phyloP scores from a whole-genome alignment of 2,888 invertebrate genomes.

The Chaetoderma sp. region DNA sequence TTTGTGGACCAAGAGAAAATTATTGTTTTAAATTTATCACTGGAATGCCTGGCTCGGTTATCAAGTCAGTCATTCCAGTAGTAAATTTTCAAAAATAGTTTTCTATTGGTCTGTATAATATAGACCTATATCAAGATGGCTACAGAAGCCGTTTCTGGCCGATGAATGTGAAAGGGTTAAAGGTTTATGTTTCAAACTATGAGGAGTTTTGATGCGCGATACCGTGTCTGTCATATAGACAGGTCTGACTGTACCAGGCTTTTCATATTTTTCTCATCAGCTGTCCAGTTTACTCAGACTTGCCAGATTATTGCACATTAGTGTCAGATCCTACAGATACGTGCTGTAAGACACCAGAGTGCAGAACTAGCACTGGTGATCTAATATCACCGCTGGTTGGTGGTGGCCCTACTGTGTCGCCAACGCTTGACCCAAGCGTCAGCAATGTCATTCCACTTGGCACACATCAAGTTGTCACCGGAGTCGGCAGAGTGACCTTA shows the following conservation, averaged over 20 bases:
- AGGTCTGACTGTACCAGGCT: neutral
- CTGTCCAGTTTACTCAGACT: conserved; percentile 46
- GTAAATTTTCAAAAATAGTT: too few relatives aligned
- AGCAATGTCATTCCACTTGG: conserved; percentile 48
- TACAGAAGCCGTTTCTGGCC: too few relatives aligned
- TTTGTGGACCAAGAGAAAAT: too few relatives aligned
- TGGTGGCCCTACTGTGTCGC: conserved; percentile 32
- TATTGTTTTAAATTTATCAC: too few relatives aligned
- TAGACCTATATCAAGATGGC: too few relatives aligned
- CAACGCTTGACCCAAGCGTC: conserved; percentile 38
- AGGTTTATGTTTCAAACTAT: too few relatives aligned
- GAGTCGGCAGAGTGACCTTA: conserved; percentile 39
- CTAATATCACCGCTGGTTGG: conserved; percentile 38
- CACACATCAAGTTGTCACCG: conserved; percentile 44
- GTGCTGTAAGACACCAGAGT: conserved; percentile 50
- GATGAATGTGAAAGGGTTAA: too few relatives aligned
- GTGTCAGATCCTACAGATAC: conserved; percentile 41
- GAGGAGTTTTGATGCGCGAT: neutral
- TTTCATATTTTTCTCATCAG: conserved; percentile 26
- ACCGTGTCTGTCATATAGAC: neutral
- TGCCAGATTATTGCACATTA: conserved; percentile 48
- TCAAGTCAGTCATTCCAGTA: too few relatives aligned
- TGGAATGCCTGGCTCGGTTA: too few relatives aligned
- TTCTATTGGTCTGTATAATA: too few relatives aligned
- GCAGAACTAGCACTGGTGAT: conserved; percentile 33